Percentiles rank a stretch among this genome's conserved stretches.
Conservation (phyloP, 2,797 vertebrate species). For the Kryptopterus vitreolus region DNA sequence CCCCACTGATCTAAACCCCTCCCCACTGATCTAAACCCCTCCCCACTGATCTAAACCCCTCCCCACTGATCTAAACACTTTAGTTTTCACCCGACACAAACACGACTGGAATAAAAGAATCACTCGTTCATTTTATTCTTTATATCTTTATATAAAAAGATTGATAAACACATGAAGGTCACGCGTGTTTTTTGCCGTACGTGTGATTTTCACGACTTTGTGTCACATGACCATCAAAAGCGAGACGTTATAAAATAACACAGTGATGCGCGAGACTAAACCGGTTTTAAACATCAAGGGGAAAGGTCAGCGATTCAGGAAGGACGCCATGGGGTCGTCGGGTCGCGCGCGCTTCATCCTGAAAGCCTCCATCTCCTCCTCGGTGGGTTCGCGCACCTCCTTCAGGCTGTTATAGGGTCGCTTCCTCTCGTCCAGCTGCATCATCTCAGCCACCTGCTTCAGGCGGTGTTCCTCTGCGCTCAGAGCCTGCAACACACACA, state of each 20-base stretch:
- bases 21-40: too few relatives aligned
- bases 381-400: slow-evolving; percentile 90
- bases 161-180: not conserved
- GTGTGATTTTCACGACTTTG: not conserved
- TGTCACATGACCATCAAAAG: not conserved
- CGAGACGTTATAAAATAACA: not conserved
- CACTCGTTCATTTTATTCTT: not conserved
- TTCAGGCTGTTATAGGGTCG: slow-evolving; percentile 85
- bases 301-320: slow-evolving; percentile 80
- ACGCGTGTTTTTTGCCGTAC: not conserved
- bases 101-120: not conserved
- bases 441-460: slow-evolving; percentile 84
- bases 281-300: not conserved
- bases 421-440: slow-evolving; percentile 95
- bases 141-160: not conserved
- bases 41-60: too few relatives aligned
- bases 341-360: slow-evolving; percentile 89
- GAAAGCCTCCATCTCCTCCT: slow-evolving; percentile 98
- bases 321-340: slow-evolving; percentile 96
- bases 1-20: too few relatives aligned
- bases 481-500: slow-evolving; percentile 78
- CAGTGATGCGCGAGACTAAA: not conserved
- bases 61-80: too few relatives aligned
- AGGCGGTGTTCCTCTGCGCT: slow-evolving; percentile 91
- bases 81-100: too few relatives aligned